Evolutionary conservation across 2,113 vertebrate species (phyloP).

Genomic region (Oryzias curvinotus): DNA sequence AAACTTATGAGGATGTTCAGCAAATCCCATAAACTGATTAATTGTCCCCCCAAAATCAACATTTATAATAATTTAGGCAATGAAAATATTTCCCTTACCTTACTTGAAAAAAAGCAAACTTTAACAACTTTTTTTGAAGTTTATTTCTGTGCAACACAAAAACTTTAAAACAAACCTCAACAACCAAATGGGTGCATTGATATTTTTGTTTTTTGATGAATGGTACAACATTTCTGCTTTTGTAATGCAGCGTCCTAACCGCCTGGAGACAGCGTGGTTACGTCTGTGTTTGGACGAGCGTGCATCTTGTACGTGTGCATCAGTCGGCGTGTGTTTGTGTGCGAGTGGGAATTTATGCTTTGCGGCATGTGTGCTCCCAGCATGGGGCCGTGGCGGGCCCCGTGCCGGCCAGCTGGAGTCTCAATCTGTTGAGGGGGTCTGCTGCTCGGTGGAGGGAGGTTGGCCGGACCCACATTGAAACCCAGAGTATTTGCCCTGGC

Average conservation of each 20-base stretch:
- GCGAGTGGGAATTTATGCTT: conserved; percentile 60
- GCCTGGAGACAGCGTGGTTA: conserved; percentile 4
- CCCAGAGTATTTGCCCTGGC: conserved; percentile 68
- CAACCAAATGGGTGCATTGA: too few species aligned
- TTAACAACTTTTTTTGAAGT: too few species aligned
- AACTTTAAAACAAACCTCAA: too few species aligned
- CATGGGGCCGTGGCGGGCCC: conserved; percentile 71
- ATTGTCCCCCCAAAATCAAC: too few species aligned
- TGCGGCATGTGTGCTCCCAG: conserved; percentile 79
- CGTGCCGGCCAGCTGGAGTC: conserved; percentile 80
- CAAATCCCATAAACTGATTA: too few species aligned
- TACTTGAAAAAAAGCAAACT: too few species aligned
- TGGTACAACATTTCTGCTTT: background rate
- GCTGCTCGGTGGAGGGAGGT: conserved; percentile 63
- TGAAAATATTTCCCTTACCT: too few species aligned
- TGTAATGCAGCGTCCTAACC: background rate
- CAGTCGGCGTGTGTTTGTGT: conserved; percentile 32
- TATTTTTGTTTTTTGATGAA: background rate
- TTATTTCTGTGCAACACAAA: too few species aligned
- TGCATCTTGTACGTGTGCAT: conserved; percentile 27
- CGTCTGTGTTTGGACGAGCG: conserved; percentile 20
- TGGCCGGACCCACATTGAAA: conserved; percentile 49
- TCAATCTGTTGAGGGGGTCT: conserved; percentile 79
- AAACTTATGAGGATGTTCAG: too few species aligned
- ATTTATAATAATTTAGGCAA: too few species aligned